Evolutionary conservation across 2,888 invertebrate species (phyloP).

Genomic region (Minunthozetes semirufus): DNA sequence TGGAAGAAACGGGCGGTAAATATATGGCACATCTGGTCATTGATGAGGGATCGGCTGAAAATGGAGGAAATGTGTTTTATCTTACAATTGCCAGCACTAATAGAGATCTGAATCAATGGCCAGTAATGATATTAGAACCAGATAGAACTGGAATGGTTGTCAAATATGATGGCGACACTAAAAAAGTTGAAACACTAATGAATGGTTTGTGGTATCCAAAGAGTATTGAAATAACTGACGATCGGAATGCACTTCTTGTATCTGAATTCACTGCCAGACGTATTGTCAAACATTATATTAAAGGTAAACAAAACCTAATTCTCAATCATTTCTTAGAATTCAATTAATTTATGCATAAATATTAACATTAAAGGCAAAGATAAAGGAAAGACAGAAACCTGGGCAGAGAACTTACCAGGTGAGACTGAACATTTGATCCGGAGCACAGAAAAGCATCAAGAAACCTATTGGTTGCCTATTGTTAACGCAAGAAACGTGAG

Average conservation of each 20-base stretch:
- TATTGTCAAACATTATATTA: slow-evolving; percentile 62
- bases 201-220: slow-evolving; percentile 75
- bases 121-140: slow-evolving; percentile 60
- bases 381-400: slow-evolving; percentile 33
- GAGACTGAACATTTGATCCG: slow-evolving; percentile 30
- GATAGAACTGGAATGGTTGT: slow-evolving; percentile 53
- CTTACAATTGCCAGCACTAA: slow-evolving; percentile 79
- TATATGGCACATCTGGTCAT: slow-evolving; percentile 25
- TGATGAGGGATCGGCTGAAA: slow-evolving; percentile 49
- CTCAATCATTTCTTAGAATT: not conserved
- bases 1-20: slow-evolving; percentile 20
- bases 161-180: slow-evolving; percentile 68
- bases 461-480: slow-evolving; percentile 36
- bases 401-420: slow-evolving; percentile 35
- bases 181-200: slow-evolving; percentile 52
- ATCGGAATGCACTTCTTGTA: slow-evolving; percentile 73
- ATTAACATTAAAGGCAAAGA: slow-evolving; percentile 22
- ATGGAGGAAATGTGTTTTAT: slow-evolving; percentile 55
- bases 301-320: slow-evolving; percentile 57
- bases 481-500: slow-evolving; percentile 33
- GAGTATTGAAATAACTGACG: slow-evolving; percentile 71
- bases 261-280: slow-evolving; percentile 63
- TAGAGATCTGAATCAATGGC: slow-evolving; percentile 64
- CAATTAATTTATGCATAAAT: not conserved
- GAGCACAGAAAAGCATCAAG: slow-evolving; percentile 32